Conservation (phyloP, 1,140 invertebrate species). For the Megalopta genalis region DNA sequence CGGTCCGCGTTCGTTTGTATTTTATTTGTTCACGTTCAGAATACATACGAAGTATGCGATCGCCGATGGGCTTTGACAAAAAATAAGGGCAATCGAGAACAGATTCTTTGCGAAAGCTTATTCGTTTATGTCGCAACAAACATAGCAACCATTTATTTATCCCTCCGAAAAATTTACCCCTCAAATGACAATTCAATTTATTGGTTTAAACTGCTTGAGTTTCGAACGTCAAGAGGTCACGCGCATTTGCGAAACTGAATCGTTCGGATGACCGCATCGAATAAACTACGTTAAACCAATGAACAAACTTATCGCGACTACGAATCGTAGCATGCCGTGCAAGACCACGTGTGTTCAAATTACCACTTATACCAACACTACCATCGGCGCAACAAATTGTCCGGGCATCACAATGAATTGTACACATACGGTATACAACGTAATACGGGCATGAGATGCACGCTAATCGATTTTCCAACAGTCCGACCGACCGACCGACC, state of each 20-base stretch:
- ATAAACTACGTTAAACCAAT: constrained; percentile 11
- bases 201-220: background rate
- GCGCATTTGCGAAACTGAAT: background rate
- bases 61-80: background rate
- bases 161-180: constrained; percentile 8
- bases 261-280: background rate
- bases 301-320: constrained; percentile 21
- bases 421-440: background rate
- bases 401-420: constrained; percentile 1
- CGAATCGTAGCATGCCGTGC: constrained; percentile 25
- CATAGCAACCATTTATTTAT: constrained; percentile 1
- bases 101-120: too few relatives aligned
- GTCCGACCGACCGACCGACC: background rate
- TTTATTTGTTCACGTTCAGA: too few relatives aligned
- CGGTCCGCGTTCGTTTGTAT: background rate
- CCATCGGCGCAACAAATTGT: background rate
- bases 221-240: background rate
- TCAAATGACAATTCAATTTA: constrained; percentile 9
- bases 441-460: background rate
- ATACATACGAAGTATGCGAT: too few relatives aligned
- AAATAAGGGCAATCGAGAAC: background rate
- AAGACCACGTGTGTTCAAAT: constrained; percentile 39
- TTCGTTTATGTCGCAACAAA: background rate
- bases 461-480: background rate
- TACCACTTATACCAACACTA: constrained; percentile 33